A percentile compares a stretch with the other conserved stretches of the same genome.
Evolutionary conservation across 2,113 vertebrate species (phyloP).

Genomic region (Hypomesus transpacificus): DNA sequence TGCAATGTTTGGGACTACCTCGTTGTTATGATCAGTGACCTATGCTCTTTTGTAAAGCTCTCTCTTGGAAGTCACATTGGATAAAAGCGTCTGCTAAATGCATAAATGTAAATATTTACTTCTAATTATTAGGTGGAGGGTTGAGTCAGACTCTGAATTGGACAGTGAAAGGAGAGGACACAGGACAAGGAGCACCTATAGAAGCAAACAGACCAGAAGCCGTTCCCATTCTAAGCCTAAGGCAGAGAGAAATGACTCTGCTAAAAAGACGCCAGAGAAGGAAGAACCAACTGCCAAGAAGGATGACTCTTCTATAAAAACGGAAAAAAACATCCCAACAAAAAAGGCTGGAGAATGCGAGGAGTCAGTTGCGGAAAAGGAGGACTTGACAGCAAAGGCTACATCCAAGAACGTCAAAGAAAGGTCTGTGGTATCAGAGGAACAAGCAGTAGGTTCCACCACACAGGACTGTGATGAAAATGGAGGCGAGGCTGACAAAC

Average conservation of each 20-base stretch:
- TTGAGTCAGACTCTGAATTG: neutral
- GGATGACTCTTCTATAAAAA: neutral
- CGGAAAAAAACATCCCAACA: neutral
- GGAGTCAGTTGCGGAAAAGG: neutral
- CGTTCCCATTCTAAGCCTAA: constrained; percentile 6
- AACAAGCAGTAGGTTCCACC: no score
- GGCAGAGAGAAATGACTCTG: neutral
- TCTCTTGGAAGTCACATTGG: no score
- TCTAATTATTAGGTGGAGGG: constrained; percentile 27
- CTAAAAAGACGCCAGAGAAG: neutral
- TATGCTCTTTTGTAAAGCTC: no score
- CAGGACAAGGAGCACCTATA: constrained; percentile 11
- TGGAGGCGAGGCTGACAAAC: no score
- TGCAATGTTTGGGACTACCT: no score
- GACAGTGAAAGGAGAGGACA: neutral
- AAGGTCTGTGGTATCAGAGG: no score
- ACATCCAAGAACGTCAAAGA: no score
- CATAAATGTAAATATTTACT: no score
- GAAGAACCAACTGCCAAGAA: neutral
- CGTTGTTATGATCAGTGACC: no score
- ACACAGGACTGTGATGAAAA: no score
- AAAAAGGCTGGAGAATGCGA: neutral
- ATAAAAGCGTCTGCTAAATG: no score
- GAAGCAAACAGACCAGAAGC: neutral
- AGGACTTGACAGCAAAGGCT: neutral